Evolutionary conservation across 2,797 vertebrate genomes (phyloP).

Genomic region (Champsocephalus esox): DNA sequence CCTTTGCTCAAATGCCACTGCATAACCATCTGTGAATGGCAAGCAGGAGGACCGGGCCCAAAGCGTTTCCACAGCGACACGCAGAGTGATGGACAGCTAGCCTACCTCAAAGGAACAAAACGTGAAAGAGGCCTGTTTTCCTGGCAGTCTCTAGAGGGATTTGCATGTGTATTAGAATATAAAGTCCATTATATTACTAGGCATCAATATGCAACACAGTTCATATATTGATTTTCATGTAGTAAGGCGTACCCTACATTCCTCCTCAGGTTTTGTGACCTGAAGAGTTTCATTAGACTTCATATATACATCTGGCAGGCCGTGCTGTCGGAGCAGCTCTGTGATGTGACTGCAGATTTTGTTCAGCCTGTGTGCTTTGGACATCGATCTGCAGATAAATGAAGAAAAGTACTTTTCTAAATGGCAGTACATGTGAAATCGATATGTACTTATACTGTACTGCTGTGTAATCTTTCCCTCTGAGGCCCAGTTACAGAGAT

Average conservation of each 20-base stretch:
- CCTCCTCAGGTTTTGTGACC: constrained; percentile 2
- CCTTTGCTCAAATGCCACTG: constrained; percentile 82
- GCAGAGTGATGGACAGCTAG: constrained; percentile 73
- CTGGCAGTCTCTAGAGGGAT: constrained; percentile 24
- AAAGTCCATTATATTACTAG: constrained; percentile 25
- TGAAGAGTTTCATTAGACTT: constrained; percentile 12
- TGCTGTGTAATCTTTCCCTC: constrained; percentile 44
- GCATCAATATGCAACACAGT: background rate
- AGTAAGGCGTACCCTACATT: constrained; percentile 15
- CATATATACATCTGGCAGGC: too few relatives aligned
- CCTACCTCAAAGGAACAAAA: constrained; percentile 59
- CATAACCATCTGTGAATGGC: constrained; percentile 76
- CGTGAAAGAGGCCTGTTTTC: constrained; percentile 25
- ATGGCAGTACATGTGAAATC: constrained; percentile 74
- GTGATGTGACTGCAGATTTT: constrained; percentile 33
- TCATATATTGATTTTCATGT: constrained; percentile 13
- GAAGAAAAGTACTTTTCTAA: constrained; percentile 74
- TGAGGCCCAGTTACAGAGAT: constrained; percentile 25
- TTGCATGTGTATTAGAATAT: constrained; percentile 44
- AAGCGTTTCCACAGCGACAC: constrained; percentile 66
- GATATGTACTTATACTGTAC: constrained; percentile 64
- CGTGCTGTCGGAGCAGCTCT: background rate
- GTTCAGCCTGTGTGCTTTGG: constrained; percentile 40
- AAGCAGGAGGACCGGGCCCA: constrained; percentile 57
- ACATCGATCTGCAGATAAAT: constrained; percentile 63